Evolutionary conservation across 1,140 invertebrate species (phyloP), one percentile per base, ranked within the genome.

Genomic region (Drosophila hydei): DNA sequence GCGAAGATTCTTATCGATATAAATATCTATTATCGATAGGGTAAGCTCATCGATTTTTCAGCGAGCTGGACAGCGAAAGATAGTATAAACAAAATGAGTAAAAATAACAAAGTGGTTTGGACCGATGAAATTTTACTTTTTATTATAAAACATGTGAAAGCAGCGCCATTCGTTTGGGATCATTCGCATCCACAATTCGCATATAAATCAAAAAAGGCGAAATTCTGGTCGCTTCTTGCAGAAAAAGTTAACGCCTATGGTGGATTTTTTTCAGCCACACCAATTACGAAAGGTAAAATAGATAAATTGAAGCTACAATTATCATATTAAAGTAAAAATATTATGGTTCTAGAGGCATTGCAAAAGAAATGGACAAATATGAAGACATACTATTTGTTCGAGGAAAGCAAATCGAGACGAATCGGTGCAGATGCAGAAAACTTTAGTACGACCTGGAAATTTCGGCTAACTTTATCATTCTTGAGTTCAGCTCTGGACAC

Each of bases 321-420:
- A 16, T 4, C 3, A 9, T 64, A 40, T 51, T 50, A 45, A 63
- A 56, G 5, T 12, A 30, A 40, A 4, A 11, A 8, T 16, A 7
- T 16, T 51, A 14, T 51, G 9, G 4, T 36, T 38, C 4, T 16
- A 72, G 69, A 72, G 27, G 62, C 62, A 8, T 18, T 72, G 23
- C 69, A 72, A 23, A 72, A 67, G 27, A 72, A 72, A 42, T 72
- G 69, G 69, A 72, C 69, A 18, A 72, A 72, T 14, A 72, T 72
- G 69, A 72, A 72, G 21, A 72, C 69, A 5, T 72, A 72, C 23
- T 72, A 72, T 25, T 51, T 72, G 21, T 72, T 72, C 16, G 69
- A 72, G n/a, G 69, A 72, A 27, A 67, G 69, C 23, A 72, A 72
- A 52, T 72, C 69, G 0, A 52, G 69, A 7, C 47, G 55, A 5